A percentile compares a stretch with the other conserved stretches of the same genome.
phyloP scores from a whole-genome alignment of 2,888 invertebrate genomes.

The Lydus trimaculatus region DNA sequence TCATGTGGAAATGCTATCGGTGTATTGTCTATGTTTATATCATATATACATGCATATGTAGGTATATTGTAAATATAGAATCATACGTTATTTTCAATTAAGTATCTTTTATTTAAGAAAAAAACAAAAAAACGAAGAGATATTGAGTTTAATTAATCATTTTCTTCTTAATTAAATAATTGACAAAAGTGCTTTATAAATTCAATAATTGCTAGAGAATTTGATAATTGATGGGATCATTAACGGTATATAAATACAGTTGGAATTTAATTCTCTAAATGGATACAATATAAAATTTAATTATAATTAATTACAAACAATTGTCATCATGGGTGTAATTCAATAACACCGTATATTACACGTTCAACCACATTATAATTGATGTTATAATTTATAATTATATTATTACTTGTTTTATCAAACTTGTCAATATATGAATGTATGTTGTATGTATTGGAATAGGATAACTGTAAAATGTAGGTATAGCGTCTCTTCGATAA shows the following conservation, averaged over 20 bases:
- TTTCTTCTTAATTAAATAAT: conserved; percentile 31
- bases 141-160: conserved; percentile 16
- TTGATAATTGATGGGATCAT: conserved; percentile 18
- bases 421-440: background rate
- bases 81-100: background rate
- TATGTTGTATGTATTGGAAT: background rate
- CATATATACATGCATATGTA: conserved; percentile 14
- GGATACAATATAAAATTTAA: conserved; percentile 4
- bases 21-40: conserved; percentile 29
- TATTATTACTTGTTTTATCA: background rate
- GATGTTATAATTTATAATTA: background rate
- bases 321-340: conserved; percentile 2
- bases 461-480: background rate
- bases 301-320: conserved; percentile 8
- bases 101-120: too few relatives aligned
- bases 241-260: conserved; percentile 5
- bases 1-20: conserved; percentile 56
- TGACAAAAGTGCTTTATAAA: conserved; percentile 19
- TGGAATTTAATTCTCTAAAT: background rate
- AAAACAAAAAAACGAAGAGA: too few relatives aligned
- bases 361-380: background rate
- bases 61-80: conserved; percentile 9
- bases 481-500: background rate
- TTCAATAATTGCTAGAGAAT: conserved; percentile 20
- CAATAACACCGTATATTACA: background rate